A percentile compares a stretch with the other conserved stretches of the same genome.
phyloP scores from a whole-genome alignment of 2,888 invertebrate genomes.

The Byasa hedistus region DNA sequence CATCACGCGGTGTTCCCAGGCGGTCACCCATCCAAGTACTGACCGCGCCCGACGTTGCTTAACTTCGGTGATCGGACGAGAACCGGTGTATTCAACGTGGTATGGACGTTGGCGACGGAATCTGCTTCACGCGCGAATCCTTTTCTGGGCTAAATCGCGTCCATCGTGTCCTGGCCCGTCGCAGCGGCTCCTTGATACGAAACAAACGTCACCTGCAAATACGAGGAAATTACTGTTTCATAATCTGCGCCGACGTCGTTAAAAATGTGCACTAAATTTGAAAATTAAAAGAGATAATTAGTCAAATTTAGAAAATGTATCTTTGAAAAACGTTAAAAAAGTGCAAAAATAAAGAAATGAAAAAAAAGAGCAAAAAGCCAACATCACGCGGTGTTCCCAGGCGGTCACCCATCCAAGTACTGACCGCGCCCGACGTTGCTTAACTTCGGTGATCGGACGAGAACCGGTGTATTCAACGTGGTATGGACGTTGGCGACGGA shows the following conservation, averaged over 20 bases:
- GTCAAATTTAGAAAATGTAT: too few relatives aligned
- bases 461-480: slow-evolving; percentile 72
- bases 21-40: slow-evolving; percentile 45
- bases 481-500: slow-evolving; percentile 57
- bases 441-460: slow-evolving; percentile 49
- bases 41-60: slow-evolving; percentile 43
- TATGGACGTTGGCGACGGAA: slow-evolving; percentile 56
- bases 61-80: slow-evolving; percentile 51
- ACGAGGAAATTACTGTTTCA: too few relatives aligned
- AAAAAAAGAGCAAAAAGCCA: slow-evolving; percentile 41
- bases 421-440: slow-evolving; percentile 43
- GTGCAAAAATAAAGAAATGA: too few relatives aligned
- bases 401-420: slow-evolving; percentile 45
- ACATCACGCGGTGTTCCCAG: slow-evolving; percentile 42
- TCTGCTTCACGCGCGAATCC: too few relatives aligned
- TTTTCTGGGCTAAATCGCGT: too few relatives aligned
- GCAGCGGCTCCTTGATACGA: too few relatives aligned
- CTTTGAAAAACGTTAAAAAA: too few relatives aligned
- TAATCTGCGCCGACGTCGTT: too few relatives aligned
- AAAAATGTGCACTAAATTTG: too few relatives aligned
- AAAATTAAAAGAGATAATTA: too few relatives aligned
- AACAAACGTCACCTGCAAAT: too few relatives aligned
- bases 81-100: slow-evolving; percentile 72
- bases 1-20: slow-evolving; percentile 42
- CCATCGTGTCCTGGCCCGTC: too few relatives aligned